Evolutionary conservation across 2,113 vertebrate species (phyloP).

Genomic region (Melanerpes formicivorus): DNA sequence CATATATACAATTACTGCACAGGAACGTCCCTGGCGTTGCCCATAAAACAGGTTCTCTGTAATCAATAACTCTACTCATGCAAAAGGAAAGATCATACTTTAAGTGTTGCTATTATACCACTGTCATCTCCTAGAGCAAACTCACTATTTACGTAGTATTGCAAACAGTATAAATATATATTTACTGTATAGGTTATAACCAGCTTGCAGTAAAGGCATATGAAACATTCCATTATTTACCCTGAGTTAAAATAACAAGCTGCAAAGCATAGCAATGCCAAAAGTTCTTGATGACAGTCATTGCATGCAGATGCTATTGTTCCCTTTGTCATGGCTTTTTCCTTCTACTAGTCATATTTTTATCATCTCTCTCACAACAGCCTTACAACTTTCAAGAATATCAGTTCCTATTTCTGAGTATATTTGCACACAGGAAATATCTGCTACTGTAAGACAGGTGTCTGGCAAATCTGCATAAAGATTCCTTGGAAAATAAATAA

Average conservation of each 20-base stretch:
- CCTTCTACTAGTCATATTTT: neutral
- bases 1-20: slow-evolving; percentile 19
- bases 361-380: neutral
- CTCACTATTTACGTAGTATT: neutral
- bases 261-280: neutral
- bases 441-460: neutral
- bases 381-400: neutral
- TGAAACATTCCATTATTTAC: neutral
- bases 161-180: neutral
- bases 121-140: neutral
- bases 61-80: slow-evolving; percentile 25
- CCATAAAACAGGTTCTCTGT: slow-evolving; percentile 1
- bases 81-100: slow-evolving; percentile 24
- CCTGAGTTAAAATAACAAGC: neutral
- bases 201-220: neutral
- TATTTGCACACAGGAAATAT: neutral
- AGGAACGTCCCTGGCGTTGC: slow-evolving; percentile 23
- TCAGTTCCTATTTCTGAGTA: neutral
- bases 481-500: neutral
- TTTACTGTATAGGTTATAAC: neutral
- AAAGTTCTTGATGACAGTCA: neutral
- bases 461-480: neutral
- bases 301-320: neutral
- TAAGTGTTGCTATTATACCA: slow-evolving; percentile 10
- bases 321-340: neutral